Conservation (phyloP, 2,113 vertebrate species). For the Tragelaphus scriptus region DNA sequence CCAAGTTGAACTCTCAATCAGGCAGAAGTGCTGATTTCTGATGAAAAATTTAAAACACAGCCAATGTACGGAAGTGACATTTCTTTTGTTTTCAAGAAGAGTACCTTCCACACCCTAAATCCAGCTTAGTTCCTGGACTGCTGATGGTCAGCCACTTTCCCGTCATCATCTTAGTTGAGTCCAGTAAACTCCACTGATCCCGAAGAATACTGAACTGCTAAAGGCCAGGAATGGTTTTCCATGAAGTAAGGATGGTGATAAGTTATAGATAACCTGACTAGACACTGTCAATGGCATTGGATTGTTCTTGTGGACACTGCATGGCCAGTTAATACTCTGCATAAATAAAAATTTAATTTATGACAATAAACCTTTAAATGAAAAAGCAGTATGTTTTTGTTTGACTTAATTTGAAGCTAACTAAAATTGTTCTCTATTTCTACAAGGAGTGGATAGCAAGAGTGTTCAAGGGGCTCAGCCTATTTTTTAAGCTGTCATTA, state of each 20-base stretch:
- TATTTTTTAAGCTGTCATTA: constrained; percentile 68
- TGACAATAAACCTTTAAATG: constrained; percentile 38
- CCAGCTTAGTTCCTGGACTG: neutral
- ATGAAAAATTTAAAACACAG: neutral
- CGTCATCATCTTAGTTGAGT: neutral
- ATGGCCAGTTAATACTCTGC: neutral
- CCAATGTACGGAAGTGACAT: neutral
- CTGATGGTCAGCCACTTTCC: neutral
- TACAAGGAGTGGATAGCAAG: constrained; percentile 38
- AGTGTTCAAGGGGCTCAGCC: neutral
- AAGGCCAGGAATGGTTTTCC: neutral
- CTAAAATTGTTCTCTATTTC: constrained; percentile 66
- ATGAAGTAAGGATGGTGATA: neutral
- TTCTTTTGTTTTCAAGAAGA: neutral
- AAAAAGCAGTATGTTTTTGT: constrained; percentile 60
- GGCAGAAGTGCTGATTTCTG: neutral
- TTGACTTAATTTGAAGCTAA: constrained; percentile 50
- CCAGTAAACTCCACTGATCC: neutral
- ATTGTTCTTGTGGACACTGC: neutral
- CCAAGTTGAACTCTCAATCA: neutral
- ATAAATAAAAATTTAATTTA: constrained; percentile 63
- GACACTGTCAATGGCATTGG: neutral
- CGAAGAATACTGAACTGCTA: neutral
- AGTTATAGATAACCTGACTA: neutral
- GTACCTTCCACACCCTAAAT: neutral